Conservation (phyloP, 2,797 vertebrate species). For the Furcifer pardalis region DNA sequence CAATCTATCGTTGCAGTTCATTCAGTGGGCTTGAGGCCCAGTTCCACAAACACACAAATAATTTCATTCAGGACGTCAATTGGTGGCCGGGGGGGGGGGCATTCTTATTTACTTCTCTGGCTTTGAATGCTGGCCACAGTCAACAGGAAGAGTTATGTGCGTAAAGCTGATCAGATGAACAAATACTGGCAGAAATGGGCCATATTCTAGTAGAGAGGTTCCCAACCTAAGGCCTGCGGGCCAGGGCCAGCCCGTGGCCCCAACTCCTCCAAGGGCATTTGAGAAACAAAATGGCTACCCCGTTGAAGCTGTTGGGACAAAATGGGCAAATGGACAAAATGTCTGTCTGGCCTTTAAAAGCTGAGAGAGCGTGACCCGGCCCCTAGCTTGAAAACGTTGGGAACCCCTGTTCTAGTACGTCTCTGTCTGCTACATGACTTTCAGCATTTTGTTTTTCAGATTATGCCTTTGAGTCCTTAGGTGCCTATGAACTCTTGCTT, state of each 20-base stretch:
- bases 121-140: constrained; percentile 8
- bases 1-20: constrained; percentile 53
- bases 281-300: too few species aligned
- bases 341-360: too few species aligned
- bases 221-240: too few species aligned
- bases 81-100: not conserved
- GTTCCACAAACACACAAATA: constrained; percentile 43
- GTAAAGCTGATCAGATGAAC: constrained; percentile 43
- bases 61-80: constrained; percentile 47
- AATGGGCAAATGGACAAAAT: too few species aligned
- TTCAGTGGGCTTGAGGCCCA: constrained; percentile 56
- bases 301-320: too few species aligned
- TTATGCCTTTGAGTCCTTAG: not conserved
- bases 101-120: constrained; percentile 18
- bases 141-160: constrained; percentile 7
- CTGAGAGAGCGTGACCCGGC: too few species aligned
- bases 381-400: too few species aligned
- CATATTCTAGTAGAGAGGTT: too few species aligned
- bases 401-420: too few species aligned
- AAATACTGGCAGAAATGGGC: constrained; percentile 28
- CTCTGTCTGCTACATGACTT: not conserved
- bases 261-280: too few species aligned
- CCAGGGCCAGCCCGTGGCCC: too few species aligned
- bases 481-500: not conserved
- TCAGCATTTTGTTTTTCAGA: not conserved